Percentiles rank a stretch among this genome's conserved stretches.
These are phyloP conservation scores for Poicephalus gulielmi DNA, from an alignment of 2,113 vertebrate species.

Conservation along the genomic window DNA sequence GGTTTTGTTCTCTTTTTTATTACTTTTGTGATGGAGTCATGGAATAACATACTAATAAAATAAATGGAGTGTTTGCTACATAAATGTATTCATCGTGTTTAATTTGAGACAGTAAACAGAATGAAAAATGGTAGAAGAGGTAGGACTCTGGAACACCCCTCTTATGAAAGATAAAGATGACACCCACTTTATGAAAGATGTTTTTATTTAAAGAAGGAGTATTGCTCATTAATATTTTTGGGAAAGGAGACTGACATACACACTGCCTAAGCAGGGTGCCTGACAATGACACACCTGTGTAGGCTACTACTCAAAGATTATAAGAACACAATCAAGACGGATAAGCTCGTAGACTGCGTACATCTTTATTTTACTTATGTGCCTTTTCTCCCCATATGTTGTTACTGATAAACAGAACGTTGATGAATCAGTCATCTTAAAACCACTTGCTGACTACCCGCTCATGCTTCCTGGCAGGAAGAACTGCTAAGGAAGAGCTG, in stretches of 20 bases:
- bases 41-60: background rate
- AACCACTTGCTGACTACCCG: background rate
- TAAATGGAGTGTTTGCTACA: background rate
- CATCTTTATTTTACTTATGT: rapidly evolving
- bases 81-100: background rate
- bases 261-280: background rate
- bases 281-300: background rate
- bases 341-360: background rate
- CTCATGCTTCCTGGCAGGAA: background rate
- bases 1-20: background rate
- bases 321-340: background rate
- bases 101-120: background rate
- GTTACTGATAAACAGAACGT: background rate
- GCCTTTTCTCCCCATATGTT: background rate
- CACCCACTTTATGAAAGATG: background rate
- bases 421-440: background rate
- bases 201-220: background rate
- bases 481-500: background rate
- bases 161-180: background rate
- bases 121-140: background rate
- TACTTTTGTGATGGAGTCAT: background rate
- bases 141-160: background rate
- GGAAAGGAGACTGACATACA: background rate
- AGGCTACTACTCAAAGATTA: background rate
- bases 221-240: background rate